phyloP scores from a whole-genome alignment of 2,888 invertebrate genomes.

The Nudaria mundana region DNA sequence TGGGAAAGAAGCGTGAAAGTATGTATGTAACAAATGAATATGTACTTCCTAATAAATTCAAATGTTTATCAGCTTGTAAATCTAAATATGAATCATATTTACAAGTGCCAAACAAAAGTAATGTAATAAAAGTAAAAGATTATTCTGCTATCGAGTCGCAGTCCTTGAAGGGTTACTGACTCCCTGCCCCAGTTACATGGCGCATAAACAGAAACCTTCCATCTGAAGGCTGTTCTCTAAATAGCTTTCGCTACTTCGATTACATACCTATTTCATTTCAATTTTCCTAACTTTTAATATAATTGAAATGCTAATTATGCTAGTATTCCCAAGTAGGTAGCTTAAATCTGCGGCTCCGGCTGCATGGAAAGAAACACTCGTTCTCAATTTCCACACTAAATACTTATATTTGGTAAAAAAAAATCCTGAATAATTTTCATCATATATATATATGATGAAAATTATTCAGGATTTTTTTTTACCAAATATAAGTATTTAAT shows the following conservation, averaged over 20 bases:
- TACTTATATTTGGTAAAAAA: too few species aligned
- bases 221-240: slow-evolving; percentile 2
- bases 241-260: neutral
- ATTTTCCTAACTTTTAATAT: neutral
- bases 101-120: slow-evolving; percentile 13
- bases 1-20: too few species aligned
- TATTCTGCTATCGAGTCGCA: slow-evolving; percentile 21
- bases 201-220: slow-evolving; percentile 8
- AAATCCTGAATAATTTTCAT: too few species aligned
- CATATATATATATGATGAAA: too few species aligned
- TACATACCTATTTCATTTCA: neutral
- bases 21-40: too few species aligned
- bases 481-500: too few species aligned
- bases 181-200: slow-evolving; percentile 19
- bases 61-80: slow-evolving; percentile 2
- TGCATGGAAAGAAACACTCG: too few species aligned
- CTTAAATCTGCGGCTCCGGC: too few species aligned
- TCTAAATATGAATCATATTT: neutral
- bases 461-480: too few species aligned
- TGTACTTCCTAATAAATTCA: too few species aligned
- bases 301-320: neutral
- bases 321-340: too few species aligned
- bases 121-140: slow-evolving; percentile 15
- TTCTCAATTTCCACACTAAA: too few species aligned
- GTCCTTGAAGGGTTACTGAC: slow-evolving; percentile 20